These are phyloP conservation scores for Apantesis nais DNA, from an alignment of 2,888 invertebrate species.

Conservation along the genomic window DNA sequence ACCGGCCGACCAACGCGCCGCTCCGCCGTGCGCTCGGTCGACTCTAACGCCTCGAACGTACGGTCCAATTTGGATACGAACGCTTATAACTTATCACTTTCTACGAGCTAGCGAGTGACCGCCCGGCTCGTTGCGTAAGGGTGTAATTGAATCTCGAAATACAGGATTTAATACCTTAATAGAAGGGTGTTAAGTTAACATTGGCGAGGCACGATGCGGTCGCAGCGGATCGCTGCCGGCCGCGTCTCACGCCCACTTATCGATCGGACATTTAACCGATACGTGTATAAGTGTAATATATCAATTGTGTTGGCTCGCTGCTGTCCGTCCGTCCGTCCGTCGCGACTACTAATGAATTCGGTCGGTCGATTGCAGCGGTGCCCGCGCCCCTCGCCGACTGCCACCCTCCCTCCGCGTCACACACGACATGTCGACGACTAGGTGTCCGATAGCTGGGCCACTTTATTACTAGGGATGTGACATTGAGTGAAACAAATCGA, in stretches of 20 bases:
- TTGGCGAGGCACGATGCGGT: slow-evolving; percentile 16
- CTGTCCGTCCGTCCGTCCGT: slow-evolving; percentile 57
- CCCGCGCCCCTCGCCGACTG: slow-evolving; percentile 16
- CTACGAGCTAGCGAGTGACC: slow-evolving; percentile 15
- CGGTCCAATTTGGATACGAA: slow-evolving; percentile 17
- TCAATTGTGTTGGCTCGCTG: slow-evolving; percentile 58
- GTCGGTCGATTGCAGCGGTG: slow-evolving; percentile 44
- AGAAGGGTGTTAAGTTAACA: slow-evolving; percentile 13
- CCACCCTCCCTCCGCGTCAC: slow-evolving; percentile 1
- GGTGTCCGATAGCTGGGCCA: slow-evolving; percentile 42
- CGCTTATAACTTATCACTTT: slow-evolving; percentile 21
- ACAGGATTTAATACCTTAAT: slow-evolving; percentile 11
- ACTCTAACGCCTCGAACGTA: slow-evolving; percentile 12
- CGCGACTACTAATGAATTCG: slow-evolving; percentile 57
- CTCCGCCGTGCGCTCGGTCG: not conserved
- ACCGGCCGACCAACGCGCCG: slow-evolving; percentile 11
- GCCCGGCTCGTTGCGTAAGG: slow-evolving; percentile 21
- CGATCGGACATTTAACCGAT: slow-evolving; percentile 75
- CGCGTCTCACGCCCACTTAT: slow-evolving; percentile 77
- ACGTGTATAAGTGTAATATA: slow-evolving; percentile 74
- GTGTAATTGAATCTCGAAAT: slow-evolving; percentile 26
- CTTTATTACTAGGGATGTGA: too few relatives aligned
- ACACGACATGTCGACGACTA: slow-evolving; percentile 51
- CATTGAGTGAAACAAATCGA: too few relatives aligned
- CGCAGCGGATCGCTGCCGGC: slow-evolving; percentile 29